Base-by-base conservation (phyloP, 2,113 vertebrate species). In the Aix galericulata region DNA sequence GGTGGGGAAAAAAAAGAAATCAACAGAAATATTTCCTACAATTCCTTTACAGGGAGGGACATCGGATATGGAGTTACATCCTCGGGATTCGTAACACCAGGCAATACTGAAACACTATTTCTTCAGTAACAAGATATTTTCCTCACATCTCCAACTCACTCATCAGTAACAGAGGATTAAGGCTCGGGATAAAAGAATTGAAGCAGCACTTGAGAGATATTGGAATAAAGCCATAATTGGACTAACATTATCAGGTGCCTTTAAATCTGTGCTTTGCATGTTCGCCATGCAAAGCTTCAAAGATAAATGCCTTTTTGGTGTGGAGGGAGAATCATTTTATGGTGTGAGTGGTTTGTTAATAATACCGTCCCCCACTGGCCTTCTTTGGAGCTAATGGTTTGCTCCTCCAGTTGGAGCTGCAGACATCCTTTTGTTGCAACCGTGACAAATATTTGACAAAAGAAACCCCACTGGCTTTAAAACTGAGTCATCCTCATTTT, bases 401-500 rank as follows among this genome's bases (percentile, higher is more conserved):
- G 27, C 60, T 88, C 38, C 29, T 75, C 72, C 46, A 77, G 7
- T 6, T 78, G 76, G 56, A 91, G 60, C 60, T 83, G 56, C 79
- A 86, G 84, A 18, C 12, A 42, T 17, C 64, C n/a, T 74, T 80
- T 31, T 32, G 3, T 77, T 94, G 32, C 53, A 63, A 56, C 53
- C 21, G 27, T 34, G 64, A 73, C 31, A 77, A 91, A 75, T 78
- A 75, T 83, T 77, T 83, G 46, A 86, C 62, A 60, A 81, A 67
- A 89, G 66, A 89, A 93, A 46, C 52, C 42, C 75, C 23, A 36
- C 60, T 63, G 56, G 13, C 53, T 88, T 88, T 68, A 82, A 80
- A 76, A 17, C 32, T 88, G n/a, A 91, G 20, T 88, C 55, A 71
- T 83, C 25, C 36, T 83, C n/a, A 17, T 82, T 86, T 93, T 88